Conservation (phyloP, 1,140 invertebrate genomes). For the Neelides sp. region DNA sequence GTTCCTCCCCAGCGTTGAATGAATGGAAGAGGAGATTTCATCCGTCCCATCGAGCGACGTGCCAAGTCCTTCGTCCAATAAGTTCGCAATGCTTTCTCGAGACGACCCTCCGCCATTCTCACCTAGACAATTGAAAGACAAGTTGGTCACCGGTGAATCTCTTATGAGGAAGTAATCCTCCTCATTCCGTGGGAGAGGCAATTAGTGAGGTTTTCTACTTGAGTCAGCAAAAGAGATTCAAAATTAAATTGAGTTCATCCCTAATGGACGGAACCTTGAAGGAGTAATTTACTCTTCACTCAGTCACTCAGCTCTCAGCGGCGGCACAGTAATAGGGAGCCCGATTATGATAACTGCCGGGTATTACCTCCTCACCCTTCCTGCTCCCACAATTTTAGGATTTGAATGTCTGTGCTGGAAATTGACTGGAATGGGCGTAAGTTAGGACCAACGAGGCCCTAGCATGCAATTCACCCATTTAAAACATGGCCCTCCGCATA, state of each 20-base stretch:
- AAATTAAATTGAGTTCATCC: no score
- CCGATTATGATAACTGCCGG: conserved; percentile 4
- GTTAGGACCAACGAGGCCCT: conserved; percentile 8
- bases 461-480: conserved; percentile 11
- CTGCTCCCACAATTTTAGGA: not conserved
- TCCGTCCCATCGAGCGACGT: conserved; percentile 30
- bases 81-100: conserved; percentile 25
- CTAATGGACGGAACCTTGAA: no score
- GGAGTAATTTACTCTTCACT: not conserved
- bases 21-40: conserved; percentile 25
- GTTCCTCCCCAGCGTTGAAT: conserved; percentile 28
- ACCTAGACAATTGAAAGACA: conserved; percentile 15
- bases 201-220: no score
- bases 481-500: conserved; percentile 9
- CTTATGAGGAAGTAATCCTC: no score
- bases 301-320: not conserved
- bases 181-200: no score
- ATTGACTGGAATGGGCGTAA: not conserved
- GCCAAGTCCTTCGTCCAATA: conserved; percentile 31
- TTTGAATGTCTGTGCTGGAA: conserved; percentile 4
- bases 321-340: not conserved
- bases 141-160: not conserved
- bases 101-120: conserved; percentile 18
- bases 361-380: not conserved
- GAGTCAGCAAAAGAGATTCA: no score